Percentiles rank a stretch among this genome's conserved stretches.
phyloP scores from a whole-genome alignment of 2,113 vertebrate genomes.

The Dicaeum eximium region DNA sequence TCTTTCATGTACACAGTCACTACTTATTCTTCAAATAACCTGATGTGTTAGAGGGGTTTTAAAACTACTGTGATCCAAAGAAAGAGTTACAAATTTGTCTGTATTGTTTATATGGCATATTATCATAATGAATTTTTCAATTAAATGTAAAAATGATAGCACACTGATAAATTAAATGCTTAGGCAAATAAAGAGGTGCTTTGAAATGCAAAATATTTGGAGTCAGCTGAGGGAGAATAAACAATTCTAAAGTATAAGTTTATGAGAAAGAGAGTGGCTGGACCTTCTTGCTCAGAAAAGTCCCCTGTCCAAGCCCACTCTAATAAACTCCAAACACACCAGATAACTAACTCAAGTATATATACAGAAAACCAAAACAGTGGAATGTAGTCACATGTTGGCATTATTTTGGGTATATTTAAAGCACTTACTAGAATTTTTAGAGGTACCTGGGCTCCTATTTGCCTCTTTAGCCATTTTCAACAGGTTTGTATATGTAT shows the following conservation, averaged over 20 bases:
- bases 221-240: slow-evolving; percentile 54
- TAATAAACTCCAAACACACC: background rate
- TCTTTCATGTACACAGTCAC: background rate
- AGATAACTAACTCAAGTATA: background rate
- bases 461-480: background rate
- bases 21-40: slow-evolving; percentile 58
- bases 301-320: too few relatives aligned
- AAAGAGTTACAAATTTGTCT: slow-evolving; percentile 40
- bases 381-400: background rate
- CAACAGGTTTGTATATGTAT: background rate
- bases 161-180: slow-evolving; percentile 64
- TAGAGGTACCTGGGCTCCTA: background rate
- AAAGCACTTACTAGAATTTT: background rate
- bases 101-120: slow-evolving; percentile 41
- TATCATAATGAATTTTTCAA: slow-evolving; percentile 69
- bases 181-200: slow-evolving; percentile 70
- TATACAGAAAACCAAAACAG: background rate
- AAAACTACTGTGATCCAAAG: slow-evolving; percentile 31
- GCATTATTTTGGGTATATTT: background rate
- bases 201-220: slow-evolving; percentile 68
- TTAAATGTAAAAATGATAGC: slow-evolving; percentile 59
- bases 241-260: slow-evolving; percentile 26
- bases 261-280: slow-evolving; percentile 1
- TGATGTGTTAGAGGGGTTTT: slow-evolving; percentile 22
- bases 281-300: background rate